phyloP scores from a whole-genome alignment of 1,140 invertebrate species.

The Ooceraea biroi region DNA sequence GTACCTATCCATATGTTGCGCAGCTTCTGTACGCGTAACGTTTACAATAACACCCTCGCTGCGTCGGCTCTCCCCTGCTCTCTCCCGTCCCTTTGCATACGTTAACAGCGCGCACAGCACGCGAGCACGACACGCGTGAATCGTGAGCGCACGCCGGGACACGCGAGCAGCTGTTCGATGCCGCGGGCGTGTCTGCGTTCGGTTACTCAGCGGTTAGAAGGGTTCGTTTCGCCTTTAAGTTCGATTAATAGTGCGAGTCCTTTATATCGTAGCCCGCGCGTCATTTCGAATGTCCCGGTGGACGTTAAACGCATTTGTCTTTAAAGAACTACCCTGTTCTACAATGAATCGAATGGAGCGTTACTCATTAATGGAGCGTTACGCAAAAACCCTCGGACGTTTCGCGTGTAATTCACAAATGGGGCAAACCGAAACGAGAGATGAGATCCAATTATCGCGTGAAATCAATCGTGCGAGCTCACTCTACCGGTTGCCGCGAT shows the following conservation, averaged over 20 bases:
- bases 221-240: constrained; percentile 38
- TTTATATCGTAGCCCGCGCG: background rate
- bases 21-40: constrained; percentile 77
- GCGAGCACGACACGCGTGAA: constrained; percentile 54
- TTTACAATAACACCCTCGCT: constrained; percentile 80
- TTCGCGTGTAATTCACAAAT: background rate
- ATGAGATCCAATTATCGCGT: background rate
- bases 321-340: background rate
- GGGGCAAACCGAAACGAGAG: too few species aligned
- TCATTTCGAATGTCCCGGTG: background rate
- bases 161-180: constrained; percentile 77
- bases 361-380: constrained; percentile 26
- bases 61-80: constrained; percentile 11
- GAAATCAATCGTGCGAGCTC: background rate
- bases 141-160: constrained; percentile 64
- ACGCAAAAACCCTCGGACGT: background rate
- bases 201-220: constrained; percentile 30
- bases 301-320: background rate
- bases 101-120: constrained; percentile 37
- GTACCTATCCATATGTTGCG: constrained; percentile 80
- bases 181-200: constrained; percentile 51
- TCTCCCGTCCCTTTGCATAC: constrained; percentile 39
- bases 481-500: background rate
- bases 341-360: constrained; percentile 18
- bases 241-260: constrained; percentile 29